These are phyloP conservation scores for Cremastobaeus sp. DNA, from an alignment of 2,888 invertebrate species.

Conservation along the genomic window DNA sequence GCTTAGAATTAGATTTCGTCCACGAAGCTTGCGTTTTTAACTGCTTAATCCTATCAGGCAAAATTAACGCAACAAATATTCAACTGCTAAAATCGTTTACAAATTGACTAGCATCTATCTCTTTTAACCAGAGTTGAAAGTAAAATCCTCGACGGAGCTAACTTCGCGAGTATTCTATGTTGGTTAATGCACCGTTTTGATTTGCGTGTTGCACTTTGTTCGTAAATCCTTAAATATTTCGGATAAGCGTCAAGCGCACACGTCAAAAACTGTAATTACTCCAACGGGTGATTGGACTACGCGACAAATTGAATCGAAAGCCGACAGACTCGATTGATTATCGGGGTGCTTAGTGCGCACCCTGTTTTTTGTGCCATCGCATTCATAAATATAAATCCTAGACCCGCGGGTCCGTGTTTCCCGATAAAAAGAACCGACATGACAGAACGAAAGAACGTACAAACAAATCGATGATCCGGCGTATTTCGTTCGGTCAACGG, in stretches of 20 bases:
- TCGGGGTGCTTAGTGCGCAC: constrained; percentile 24
- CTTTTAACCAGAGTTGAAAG: no score
- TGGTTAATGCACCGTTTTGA: no score
- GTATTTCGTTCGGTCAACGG: constrained; percentile 11
- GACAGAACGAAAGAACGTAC: constrained; percentile 27
- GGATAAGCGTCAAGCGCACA: constrained; percentile 5
- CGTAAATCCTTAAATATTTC: constrained; percentile 11
- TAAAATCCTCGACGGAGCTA: no score
- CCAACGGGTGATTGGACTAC: constrained; percentile 3
- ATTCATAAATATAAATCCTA: constrained; percentile 38
- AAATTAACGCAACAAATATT: no score
- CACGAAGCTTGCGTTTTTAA: no score
- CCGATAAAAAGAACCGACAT: constrained; percentile 29
- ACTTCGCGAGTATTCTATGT: no score
- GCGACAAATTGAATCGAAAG: constrained; percentile 45
- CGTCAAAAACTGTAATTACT: constrained; percentile 42
- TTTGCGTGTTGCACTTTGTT: not conserved
- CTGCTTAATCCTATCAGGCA: no score
- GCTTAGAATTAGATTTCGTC: constrained; percentile 68
- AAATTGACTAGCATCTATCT: no score
- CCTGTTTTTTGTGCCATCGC: not conserved
- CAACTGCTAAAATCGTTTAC: no score
- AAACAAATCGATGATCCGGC: constrained; percentile 28
- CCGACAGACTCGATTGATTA: constrained; percentile 40
- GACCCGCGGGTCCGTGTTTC: constrained; percentile 5